These are phyloP conservation scores for Umimayanthus kanabou DNA, from an alignment of 92 coral and sea anemone species.

Conservation along the genomic window DNA sequence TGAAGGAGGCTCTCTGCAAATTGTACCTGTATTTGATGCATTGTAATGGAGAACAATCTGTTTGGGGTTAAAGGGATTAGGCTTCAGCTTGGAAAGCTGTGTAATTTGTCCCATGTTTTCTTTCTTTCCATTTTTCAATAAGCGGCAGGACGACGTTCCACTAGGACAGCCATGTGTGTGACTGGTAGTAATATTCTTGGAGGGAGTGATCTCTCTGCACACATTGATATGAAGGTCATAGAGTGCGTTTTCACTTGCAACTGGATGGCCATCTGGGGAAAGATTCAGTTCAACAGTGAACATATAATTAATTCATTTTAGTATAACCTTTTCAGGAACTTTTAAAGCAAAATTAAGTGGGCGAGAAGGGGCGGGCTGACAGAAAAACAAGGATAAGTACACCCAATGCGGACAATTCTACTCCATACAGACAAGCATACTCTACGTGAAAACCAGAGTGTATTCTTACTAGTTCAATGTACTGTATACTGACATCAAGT, in stretches of 20 bases:
- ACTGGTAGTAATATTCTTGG: constrained; percentile 33
- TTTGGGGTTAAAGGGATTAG: background rate
- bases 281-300: background rate
- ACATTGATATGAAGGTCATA: constrained; percentile 85
- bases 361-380: too few species aligned
- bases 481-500: background rate
- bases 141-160: constrained; percentile 72
- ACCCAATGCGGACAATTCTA: background rate
- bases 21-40: constrained; percentile 29
- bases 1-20: constrained; percentile 35
- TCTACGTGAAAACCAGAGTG: background rate
- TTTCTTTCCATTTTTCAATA: constrained; percentile 17
- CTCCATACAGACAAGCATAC: background rate
- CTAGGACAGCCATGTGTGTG: constrained; percentile 52
- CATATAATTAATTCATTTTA: too few species aligned
- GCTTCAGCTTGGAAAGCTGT: constrained; percentile 2
- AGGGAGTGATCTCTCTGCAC: constrained; percentile 84
- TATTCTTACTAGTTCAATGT: too few species aligned
- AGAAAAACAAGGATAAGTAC: background rate
- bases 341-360: background rate
- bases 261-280: constrained; percentile 77
- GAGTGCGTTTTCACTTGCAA: constrained; percentile 56
- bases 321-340: too few species aligned
- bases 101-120: constrained; percentile 58
- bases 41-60: constrained; percentile 29